phyloP scores from a whole-genome alignment of 2,888 invertebrate species.

The Maniola hyperantus region DNA sequence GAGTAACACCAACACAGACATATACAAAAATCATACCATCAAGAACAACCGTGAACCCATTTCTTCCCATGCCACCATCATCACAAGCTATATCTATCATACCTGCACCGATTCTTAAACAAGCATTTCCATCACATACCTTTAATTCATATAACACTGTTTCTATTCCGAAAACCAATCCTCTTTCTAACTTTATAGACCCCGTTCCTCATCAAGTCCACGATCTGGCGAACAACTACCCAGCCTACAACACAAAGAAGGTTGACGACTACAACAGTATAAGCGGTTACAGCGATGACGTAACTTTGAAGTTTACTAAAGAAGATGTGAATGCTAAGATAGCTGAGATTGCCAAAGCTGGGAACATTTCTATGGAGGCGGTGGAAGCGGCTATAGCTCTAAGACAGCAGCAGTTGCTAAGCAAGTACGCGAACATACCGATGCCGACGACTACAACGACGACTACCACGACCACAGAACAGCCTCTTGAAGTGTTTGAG shows the following conservation, averaged over 20 bases:
- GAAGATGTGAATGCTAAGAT: conserved; percentile 77
- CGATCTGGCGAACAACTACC: conserved; percentile 61
- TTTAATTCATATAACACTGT: conserved; percentile 53
- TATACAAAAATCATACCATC: conserved; percentile 49
- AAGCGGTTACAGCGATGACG: conserved; percentile 74
- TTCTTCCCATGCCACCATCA: conserved; percentile 73
- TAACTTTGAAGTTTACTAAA: conserved; percentile 66
- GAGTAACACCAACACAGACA: conserved; percentile 65
- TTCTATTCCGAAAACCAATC: conserved; percentile 63
- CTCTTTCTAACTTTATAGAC: conserved; percentile 79
- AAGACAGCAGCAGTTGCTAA: conserved; percentile 86
- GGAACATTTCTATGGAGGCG: conserved; percentile 90
- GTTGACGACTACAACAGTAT: conserved; percentile 77
- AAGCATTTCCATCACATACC: conserved; percentile 54
- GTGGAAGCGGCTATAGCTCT: conserved; percentile 89
- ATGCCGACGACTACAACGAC: conserved; percentile 75
- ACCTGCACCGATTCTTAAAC: conserved; percentile 66
- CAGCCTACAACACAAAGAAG: conserved; percentile 72
- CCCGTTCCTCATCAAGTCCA: conserved; percentile 74
- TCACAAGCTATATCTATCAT: conserved; percentile 65
- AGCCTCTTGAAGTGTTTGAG: conserved; percentile 59
- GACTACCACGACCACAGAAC: conserved; percentile 64
- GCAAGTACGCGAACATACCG: conserved; percentile 79
- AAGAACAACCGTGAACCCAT: conserved; percentile 81
- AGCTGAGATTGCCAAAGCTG: conserved; percentile 84